Evolutionary conservation across 2,113 vertebrate genomes (phyloP).

Genomic region (Melanerpes aurifrons): DNA sequence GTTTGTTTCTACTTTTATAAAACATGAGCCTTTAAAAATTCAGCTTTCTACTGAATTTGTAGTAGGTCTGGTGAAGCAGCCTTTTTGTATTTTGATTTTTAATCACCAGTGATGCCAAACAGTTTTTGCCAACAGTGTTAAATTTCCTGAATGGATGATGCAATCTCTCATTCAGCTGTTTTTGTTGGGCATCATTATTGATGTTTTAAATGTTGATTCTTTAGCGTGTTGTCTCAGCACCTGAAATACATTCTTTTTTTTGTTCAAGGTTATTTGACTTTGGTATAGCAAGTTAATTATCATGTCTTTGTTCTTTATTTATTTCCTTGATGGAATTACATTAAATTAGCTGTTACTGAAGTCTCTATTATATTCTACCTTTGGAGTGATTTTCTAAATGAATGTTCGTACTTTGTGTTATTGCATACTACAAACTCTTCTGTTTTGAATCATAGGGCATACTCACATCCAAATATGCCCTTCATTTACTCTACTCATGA

Average conservation of each 20-base stretch:
- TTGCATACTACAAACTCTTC: not conserved
- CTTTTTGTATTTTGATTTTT: not conserved
- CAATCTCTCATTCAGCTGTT: not conserved
- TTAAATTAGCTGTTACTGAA: not conserved
- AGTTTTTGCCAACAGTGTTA: not conserved
- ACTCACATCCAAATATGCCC: not conserved
- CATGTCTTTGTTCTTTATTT: not conserved
- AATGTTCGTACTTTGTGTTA: not conserved
- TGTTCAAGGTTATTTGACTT: not conserved
- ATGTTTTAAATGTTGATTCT: not conserved
- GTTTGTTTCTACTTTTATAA: not conserved
- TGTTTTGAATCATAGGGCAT: not conserved
- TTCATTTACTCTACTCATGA: not conserved
- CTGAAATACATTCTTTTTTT: not conserved
- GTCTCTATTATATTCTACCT: not conserved
- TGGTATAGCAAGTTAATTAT: not conserved
- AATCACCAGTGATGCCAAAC: not conserved
- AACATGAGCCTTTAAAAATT: not conserved
- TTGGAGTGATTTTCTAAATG: not conserved
- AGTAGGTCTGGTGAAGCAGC: not conserved
- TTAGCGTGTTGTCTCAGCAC: not conserved
- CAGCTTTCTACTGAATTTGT: not conserved
- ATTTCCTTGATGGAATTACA: not conserved
- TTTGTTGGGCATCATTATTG: not conserved
- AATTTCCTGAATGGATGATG: not conserved